These are phyloP conservation scores for Sturnus vulgaris DNA, from an alignment of 2,113 vertebrate species.

Conservation along the genomic window DNA sequence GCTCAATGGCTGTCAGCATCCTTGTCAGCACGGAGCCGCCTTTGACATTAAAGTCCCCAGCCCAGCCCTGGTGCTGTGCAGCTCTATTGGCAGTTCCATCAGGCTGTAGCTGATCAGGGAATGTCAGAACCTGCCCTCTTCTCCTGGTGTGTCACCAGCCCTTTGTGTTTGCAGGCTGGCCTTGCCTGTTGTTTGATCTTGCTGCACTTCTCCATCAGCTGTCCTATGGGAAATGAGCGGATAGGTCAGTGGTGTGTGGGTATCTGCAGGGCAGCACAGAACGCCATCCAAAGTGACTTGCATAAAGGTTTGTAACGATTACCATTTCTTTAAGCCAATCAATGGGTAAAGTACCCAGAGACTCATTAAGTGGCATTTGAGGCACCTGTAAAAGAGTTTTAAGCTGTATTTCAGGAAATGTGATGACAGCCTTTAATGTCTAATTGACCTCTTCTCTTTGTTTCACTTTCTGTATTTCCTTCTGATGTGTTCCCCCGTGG, in stretches of 20 bases:
- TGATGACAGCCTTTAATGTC: constrained; percentile 81
- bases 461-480: constrained; percentile 67
- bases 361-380: constrained; percentile 82
- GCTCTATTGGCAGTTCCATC: constrained; percentile 79
- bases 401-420: constrained; percentile 73
- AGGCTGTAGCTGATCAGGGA: constrained; percentile 59
- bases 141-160: constrained; percentile 35
- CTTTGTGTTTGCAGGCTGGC: constrained; percentile 32
- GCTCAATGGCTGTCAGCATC: constrained; percentile 70
- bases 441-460: constrained; percentile 80
- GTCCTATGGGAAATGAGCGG: constrained; percentile 54
- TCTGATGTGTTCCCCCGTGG: constrained; percentile 69
- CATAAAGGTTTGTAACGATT: constrained; percentile 74
- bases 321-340: constrained; percentile 73
- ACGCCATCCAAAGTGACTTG: constrained; percentile 60
- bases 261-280: constrained; percentile 64
- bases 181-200: constrained; percentile 61
- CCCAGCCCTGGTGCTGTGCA: constrained; percentile 45
- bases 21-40: constrained; percentile 69
- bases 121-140: constrained; percentile 66
- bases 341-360: constrained; percentile 71
- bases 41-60: constrained; percentile 75
- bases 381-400: constrained; percentile 68
- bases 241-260: constrained; percentile 55
- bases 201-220: constrained; percentile 43